A percentile compares a stretch with the other conserved stretches of the same genome.
These are phyloP conservation scores for Scolopax rusticola DNA, from an alignment of 2,797 vertebrate species.

Conservation along the genomic window DNA sequence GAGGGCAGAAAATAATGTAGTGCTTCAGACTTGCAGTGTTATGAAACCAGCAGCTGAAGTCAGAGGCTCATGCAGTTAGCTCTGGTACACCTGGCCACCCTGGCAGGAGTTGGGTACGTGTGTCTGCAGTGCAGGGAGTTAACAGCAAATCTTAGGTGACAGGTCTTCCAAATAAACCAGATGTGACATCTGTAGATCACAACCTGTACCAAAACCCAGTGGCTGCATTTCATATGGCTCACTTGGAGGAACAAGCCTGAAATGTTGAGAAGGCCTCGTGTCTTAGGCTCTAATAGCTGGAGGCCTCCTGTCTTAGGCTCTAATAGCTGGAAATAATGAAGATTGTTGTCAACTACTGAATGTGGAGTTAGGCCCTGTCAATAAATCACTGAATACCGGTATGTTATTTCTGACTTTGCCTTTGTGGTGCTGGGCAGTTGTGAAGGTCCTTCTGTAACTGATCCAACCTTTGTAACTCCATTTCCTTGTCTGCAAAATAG, in stretches of 20 bases:
- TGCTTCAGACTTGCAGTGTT: neutral
- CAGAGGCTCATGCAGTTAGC: neutral
- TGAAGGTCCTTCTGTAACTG: neutral
- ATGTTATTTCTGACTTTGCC: neutral
- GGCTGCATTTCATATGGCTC: neutral
- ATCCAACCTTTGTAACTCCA: neutral
- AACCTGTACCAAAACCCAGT: neutral
- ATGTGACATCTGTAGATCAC: neutral
- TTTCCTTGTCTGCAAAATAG: neutral
- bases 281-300: neutral
- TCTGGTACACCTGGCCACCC: neutral
- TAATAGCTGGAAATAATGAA: neutral
- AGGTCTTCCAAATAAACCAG: neutral
- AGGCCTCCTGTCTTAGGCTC: neutral
- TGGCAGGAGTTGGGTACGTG: neutral
- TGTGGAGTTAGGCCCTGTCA: neutral
- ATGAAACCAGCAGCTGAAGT: neutral
- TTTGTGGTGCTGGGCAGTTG: neutral
- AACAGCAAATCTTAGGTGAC: neutral
- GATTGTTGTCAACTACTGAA: neutral
- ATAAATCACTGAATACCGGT: neutral
- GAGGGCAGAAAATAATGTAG: neutral
- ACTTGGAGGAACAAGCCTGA: neutral
- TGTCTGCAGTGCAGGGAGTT: neutral
- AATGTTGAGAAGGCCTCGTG: neutral